Evolutionary conservation across 23 tunicate genomes (phyloP).

Genomic region (Ascidia mentula): DNA sequence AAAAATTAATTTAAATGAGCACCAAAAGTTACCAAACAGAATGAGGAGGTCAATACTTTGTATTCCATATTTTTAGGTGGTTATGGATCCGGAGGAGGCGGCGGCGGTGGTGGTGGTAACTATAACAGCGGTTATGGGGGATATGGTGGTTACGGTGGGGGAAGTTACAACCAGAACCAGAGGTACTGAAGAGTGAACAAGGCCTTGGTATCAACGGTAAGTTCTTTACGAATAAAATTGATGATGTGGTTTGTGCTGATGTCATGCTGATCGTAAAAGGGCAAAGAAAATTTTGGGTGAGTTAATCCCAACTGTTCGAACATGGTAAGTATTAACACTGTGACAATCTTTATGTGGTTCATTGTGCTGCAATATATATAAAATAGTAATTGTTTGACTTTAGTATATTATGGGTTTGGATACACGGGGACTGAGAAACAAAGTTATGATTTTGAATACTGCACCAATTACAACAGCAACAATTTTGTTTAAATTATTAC

Average conservation of each 20-base stretch:
- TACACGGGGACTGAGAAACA: no score
- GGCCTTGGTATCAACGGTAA: not conserved
- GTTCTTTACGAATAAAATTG: not conserved
- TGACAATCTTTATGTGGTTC: no score
- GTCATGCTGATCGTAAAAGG: not conserved
- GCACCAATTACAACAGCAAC: not conserved
- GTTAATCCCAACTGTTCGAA: not conserved
- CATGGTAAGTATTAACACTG: not conserved
- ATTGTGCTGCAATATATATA: no score
- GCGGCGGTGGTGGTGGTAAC: constrained; percentile 14
- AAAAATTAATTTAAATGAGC: not conserved
- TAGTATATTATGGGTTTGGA: no score
- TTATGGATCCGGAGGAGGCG: constrained; percentile 38
- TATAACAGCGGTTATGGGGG: constrained; percentile 38
- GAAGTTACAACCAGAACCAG: constrained; percentile 19
- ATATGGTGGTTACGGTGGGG: constrained; percentile 50
- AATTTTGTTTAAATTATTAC: no score
- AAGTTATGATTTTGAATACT: not conserved
- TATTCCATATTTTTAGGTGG: constrained; percentile 22
- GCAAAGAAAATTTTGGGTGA: not conserved
- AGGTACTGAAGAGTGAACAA: not conserved
- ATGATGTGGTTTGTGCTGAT: not conserved
- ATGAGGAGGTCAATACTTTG: no score
- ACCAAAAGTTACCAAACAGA: no score
- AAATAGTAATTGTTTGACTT: no score